Evolutionary conservation across 2,113 vertebrate genomes (phyloP).

Genomic region (Eonycteris spelaea): DNA sequence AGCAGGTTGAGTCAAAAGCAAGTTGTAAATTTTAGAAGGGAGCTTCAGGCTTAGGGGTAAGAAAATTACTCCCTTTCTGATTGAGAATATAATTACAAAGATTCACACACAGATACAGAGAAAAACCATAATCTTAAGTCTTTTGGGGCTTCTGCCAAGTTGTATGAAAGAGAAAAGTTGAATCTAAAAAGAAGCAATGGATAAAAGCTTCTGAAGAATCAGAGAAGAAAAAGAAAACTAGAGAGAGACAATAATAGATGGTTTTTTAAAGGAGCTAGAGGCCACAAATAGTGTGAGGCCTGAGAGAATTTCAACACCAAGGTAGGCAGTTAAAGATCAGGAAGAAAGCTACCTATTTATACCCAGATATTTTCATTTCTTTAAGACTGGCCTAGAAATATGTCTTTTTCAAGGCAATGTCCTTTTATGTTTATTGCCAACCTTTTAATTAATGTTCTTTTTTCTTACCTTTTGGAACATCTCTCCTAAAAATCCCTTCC

Average conservation of each 20-base stretch:
- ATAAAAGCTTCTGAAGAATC: conserved; percentile 8
- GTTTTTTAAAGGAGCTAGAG: background rate
- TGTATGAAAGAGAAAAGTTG: conserved; percentile 53
- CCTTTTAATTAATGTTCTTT: background rate
- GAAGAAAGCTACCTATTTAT: background rate
- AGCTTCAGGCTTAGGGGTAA: conserved; percentile 46
- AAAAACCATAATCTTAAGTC: conserved; percentile 41
- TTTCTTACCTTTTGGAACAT: background rate
- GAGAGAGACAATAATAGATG: background rate
- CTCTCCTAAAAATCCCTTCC: background rate
- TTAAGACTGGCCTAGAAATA: background rate
- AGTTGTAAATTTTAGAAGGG: conserved; percentile 25
- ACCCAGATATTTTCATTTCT: background rate
- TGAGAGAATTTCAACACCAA: background rate
- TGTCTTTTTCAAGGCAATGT: background rate
- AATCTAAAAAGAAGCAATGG: conserved; percentile 1
- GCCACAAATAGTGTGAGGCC: background rate
- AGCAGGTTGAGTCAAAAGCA: conserved; percentile 47
- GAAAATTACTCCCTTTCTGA: conserved; percentile 53
- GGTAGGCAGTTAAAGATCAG: background rate
- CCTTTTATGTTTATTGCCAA: background rate
- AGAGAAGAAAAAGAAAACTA: background rate
- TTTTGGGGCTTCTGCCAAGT: conserved; percentile 33
- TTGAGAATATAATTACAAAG: conserved; percentile 51
- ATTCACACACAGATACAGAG: conserved; percentile 33